Evolutionary conservation across 2,797 vertebrate species (phyloP), one percentile per base, ranked within the genome.

Genomic region (Ctenosaura bakeri): DNA sequence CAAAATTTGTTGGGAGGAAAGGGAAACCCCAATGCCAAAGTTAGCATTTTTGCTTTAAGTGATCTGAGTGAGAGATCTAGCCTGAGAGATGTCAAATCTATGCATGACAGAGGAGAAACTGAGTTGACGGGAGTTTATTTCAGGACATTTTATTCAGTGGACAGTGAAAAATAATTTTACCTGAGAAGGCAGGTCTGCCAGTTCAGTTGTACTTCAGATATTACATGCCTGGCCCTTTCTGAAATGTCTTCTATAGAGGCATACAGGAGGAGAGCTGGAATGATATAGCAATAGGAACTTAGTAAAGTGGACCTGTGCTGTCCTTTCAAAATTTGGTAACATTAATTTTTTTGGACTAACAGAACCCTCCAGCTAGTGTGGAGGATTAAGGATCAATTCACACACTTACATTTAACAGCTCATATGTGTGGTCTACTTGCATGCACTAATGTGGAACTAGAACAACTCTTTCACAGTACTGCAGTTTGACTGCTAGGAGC

Each of bases 191-290:
- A 54, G 50, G 22, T 59, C 24, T 88, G 32, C 9, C 64, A 79
- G 42, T 46, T 80, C 71, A 69, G 86, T 46, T 82, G 56, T 89
- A 74, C 88, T 93, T 93, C 84, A 80, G 89, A 79, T 85, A 91
- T 87, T 85, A 89, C 64, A 76, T 82, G 89, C 88, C 93, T 90
- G 92, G 89, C 5, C 88, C 76, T 93, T 95, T 90, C 91, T 85
- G 74, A 79, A 93, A 94, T 94, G 86, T 95, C 87, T 93, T 22
- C 76, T 26, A 6, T 35, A 20, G 26, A 46, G 29, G 42, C 46
- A 52, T 71, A 22, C 12, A 6, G 4, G 32, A 56, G n/a, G 16
- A 62, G 7, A 50, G 12, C 26, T 26, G 22, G 46, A 35, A 24
- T 85, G 32, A 14, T 85, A 52, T 6, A 80, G 50, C 74, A 54